phyloP scores from a whole-genome alignment of 1,140 invertebrate species.

The Ips nitidus region DNA sequence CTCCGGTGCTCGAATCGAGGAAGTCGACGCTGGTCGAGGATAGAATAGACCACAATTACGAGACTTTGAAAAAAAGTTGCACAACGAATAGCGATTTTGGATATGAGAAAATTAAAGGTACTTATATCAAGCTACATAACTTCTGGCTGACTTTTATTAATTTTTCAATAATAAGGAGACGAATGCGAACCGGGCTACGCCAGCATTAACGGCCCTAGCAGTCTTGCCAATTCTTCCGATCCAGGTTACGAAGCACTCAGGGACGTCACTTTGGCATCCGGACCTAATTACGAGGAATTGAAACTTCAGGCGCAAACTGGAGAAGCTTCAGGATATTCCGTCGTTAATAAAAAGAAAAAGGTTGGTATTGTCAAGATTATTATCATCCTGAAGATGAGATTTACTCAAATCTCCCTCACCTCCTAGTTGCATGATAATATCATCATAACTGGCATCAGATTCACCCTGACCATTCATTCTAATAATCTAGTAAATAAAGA shows the following conservation, averaged over 20 bases:
- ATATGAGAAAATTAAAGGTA: slow-evolving; percentile 63
- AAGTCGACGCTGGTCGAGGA: not conserved
- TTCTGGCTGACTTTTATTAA: slow-evolving; percentile 8
- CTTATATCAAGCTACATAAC: not conserved
- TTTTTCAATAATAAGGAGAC: slow-evolving; percentile 4
- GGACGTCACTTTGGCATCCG: slow-evolving; percentile 56
- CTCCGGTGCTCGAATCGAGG: too few relatives aligned
- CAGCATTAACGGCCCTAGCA: slow-evolving; percentile 58
- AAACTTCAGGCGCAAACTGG: slow-evolving; percentile 51
- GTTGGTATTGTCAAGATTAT: slow-evolving; percentile 2
- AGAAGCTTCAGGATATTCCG: slow-evolving; percentile 54
- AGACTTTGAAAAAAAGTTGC: slow-evolving; percentile 50
- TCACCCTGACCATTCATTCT: too few relatives aligned
- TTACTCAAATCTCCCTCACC: too few relatives aligned
- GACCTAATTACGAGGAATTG: slow-evolving; percentile 73
- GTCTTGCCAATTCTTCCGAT: slow-evolving; percentile 61
- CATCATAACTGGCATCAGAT: too few relatives aligned
- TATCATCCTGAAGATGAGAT: not conserved
- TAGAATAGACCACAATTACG: slow-evolving; percentile 47
- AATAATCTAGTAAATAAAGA: too few relatives aligned
- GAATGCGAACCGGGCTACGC: slow-evolving; percentile 52
- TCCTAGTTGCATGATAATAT: too few relatives aligned
- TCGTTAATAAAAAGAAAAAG: slow-evolving; percentile 56
- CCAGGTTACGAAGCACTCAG: slow-evolving; percentile 62
- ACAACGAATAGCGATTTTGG: slow-evolving; percentile 62